A percentile compares a stretch with the other conserved stretches of the same genome.
These are phyloP conservation scores for Pogonocherus hispidulus DNA, from an alignment of 2,888 invertebrate species.

Conservation along the genomic window DNA sequence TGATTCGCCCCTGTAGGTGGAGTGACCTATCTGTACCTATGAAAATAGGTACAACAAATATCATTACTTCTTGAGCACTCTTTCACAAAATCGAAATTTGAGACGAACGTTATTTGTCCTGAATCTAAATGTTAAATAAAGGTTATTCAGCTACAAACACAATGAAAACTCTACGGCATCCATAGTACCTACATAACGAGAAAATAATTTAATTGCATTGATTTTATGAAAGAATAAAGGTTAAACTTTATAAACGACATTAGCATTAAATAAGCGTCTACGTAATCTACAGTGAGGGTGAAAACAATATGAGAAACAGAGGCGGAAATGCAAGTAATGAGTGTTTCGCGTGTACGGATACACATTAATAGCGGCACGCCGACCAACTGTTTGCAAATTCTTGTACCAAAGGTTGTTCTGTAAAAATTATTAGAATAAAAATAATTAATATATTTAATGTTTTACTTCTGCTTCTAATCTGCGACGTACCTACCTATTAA, in stretches of 20 bases:
- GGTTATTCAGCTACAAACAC: not conserved
- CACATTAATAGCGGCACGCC: slow-evolving; percentile 55
- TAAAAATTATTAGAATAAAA: slow-evolving; percentile 2
- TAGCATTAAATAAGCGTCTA: slow-evolving; percentile 53
- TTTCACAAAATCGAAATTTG: too few relatives aligned
- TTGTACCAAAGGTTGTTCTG: slow-evolving; percentile 21
- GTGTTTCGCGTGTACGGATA: slow-evolving; percentile 60
- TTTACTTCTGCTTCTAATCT: not conserved
- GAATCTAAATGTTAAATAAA: too few relatives aligned
- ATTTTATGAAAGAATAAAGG: slow-evolving; percentile 14
- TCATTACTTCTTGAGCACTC: too few relatives aligned
- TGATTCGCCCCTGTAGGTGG: too few relatives aligned
- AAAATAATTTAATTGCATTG: slow-evolving; percentile 22
- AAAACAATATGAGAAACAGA: slow-evolving; percentile 60
- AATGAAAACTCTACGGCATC: not conserved
- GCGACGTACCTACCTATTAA: not conserved
- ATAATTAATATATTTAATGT: slow-evolving; percentile 7
- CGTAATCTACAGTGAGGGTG: slow-evolving; percentile 56
- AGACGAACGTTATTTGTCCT: too few relatives aligned
- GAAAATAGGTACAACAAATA: too few relatives aligned
- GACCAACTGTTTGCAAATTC: slow-evolving; percentile 54
- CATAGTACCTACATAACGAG: not conserved
- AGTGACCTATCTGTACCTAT: too few relatives aligned
- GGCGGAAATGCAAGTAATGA: slow-evolving; percentile 61
- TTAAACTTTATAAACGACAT: slow-evolving; percentile 28